Evolutionary conservation across 2,888 invertebrate genomes (phyloP).

Genomic region (Bombylius major): DNA sequence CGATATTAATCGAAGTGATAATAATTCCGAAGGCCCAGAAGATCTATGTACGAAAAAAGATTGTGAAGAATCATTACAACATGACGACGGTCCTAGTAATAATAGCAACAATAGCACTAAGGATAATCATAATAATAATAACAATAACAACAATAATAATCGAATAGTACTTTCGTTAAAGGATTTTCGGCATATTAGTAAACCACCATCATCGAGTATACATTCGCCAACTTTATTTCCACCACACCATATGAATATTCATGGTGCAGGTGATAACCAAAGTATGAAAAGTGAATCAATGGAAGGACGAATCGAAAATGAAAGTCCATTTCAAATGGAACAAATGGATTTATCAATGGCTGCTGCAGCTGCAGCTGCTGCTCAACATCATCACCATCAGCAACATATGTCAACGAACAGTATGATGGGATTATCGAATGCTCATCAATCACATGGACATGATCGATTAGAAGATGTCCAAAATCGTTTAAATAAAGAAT

Average conservation of each 20-base stretch:
- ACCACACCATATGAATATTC: slow-evolving; percentile 13
- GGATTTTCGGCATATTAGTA: slow-evolving; percentile 35
- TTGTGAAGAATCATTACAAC: slow-evolving; percentile 21
- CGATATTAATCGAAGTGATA: background rate
- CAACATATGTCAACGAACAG: slow-evolving; percentile 18
- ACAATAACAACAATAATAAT: slow-evolving; percentile 31
- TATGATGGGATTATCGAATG: slow-evolving; percentile 27
- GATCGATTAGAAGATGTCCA: slow-evolving; percentile 33
- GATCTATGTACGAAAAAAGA: slow-evolving; percentile 31
- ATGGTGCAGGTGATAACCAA: slow-evolving; percentile 11
- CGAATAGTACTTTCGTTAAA: slow-evolving; percentile 35
- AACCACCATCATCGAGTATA: slow-evolving; percentile 21
- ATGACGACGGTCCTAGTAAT: slow-evolving; percentile 18
- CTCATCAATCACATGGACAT: slow-evolving; percentile 23
- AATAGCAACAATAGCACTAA: slow-evolving; percentile 23
- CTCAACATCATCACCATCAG: slow-evolving; percentile 28
- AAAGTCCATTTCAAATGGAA: slow-evolving; percentile 34
- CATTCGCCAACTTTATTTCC: slow-evolving; percentile 12
- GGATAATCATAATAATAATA: slow-evolving; percentile 26
- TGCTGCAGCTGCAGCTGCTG: slow-evolving; percentile 35
- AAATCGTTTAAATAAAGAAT: slow-evolving; percentile 33
- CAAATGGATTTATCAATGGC: slow-evolving; percentile 36
- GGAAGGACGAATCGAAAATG: slow-evolving; percentile 19
- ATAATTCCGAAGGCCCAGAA: slow-evolving; percentile 31
- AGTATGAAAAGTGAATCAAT: slow-evolving; percentile 30